Base-by-base conservation (phyloP, 2,888 invertebrate species). In the Drosophila planitibia region DNA sequence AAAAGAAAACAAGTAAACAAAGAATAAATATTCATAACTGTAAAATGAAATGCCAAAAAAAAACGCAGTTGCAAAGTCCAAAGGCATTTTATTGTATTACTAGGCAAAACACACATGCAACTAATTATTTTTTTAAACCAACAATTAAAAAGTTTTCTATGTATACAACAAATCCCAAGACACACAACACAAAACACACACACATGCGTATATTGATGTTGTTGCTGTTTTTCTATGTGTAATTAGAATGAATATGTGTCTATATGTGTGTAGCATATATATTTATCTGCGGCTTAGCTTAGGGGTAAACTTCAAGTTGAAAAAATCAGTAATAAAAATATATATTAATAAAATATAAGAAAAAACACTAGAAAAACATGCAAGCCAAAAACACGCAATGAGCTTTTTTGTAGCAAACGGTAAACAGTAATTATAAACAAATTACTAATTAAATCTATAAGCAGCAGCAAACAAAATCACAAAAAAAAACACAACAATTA, bases 341-440 rank as follows among this genome's bases (percentile, higher is more conserved):
- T 32, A 58, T 62, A 55, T 14, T 41, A 54, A 69, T 35, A 70
- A 60, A 57, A 64, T 39, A 52, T 30, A 52, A 55, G 19, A 47
- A 61, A 61, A 41, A 55, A 57, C 41, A 67, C 28, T 65, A 69
- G 49, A 64, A 66, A 67, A 55, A 57, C 54, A 62, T 47, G 59
- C 47, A 52, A 61, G 51, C 41, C 52, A 28, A n/a, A 55, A 57
- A 70, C 73, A 82, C 69, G 82, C 81, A 79, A 81, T 78, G 88
- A 88, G 89, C 86, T 88, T 84, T 73, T 83, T 88, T 77, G 74
- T 81, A 83, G 74, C 49, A 51, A 75, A 67, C 37, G 60, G 33
- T 61, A 75, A 79, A 52, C 54, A 41, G 61, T 72, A 76, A 79
- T 66, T 66, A 68, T 41, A 68, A 71, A 58, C 66, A 60, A 77